Evolutionary conservation across 1,140 invertebrate genomes (phyloP).

Genomic region (Pristionchus pacificus): DNA sequence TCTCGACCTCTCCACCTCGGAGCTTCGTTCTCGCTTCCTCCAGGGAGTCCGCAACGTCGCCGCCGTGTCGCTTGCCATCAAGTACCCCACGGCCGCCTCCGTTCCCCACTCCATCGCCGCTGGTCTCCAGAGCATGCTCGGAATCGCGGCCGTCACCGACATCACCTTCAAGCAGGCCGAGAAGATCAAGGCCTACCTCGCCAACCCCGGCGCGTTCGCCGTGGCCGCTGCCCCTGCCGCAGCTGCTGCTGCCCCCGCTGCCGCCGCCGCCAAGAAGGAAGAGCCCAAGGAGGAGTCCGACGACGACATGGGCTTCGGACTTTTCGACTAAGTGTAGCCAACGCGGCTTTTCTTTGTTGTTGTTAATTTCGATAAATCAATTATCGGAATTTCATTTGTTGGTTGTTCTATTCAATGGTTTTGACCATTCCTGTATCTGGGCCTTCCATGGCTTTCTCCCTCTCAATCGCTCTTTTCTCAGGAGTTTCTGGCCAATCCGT

Average conservation of each 20-base stretch:
- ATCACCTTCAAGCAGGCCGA: constrained; percentile 88
- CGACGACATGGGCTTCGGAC: constrained; percentile 62
- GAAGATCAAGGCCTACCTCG: constrained; percentile 67
- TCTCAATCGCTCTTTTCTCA: constrained; percentile 13
- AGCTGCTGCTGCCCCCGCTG: constrained; percentile 40
- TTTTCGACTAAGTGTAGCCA: constrained; percentile 60
- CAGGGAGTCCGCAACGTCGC: constrained; percentile 86
- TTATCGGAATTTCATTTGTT: constrained; percentile 16
- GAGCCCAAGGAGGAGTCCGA: constrained; percentile 59
- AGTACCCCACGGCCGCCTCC: constrained; percentile 91
- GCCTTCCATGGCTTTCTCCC: constrained; percentile 8
- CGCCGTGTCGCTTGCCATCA: constrained; percentile 83
- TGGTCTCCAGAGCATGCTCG: constrained; percentile 95
- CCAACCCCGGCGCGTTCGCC: constrained; percentile 63
- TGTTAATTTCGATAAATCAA: constrained; percentile 27
- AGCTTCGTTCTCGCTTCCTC: constrained; percentile 79
- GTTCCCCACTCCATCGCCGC: constrained; percentile 93
- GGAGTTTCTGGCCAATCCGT: constrained; percentile 29
- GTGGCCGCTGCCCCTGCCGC: constrained; percentile 50
- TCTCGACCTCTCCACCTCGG: constrained; percentile 94
- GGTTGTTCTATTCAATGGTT: not conserved
- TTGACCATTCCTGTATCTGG: not conserved
- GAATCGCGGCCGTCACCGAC: constrained; percentile 89
- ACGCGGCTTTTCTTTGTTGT: constrained; percentile 24
- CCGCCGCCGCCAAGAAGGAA: constrained; percentile 57